Evolutionary conservation across 2,888 invertebrate genomes (phyloP).

Genomic region (Apomyelois bistriatella): DNA sequence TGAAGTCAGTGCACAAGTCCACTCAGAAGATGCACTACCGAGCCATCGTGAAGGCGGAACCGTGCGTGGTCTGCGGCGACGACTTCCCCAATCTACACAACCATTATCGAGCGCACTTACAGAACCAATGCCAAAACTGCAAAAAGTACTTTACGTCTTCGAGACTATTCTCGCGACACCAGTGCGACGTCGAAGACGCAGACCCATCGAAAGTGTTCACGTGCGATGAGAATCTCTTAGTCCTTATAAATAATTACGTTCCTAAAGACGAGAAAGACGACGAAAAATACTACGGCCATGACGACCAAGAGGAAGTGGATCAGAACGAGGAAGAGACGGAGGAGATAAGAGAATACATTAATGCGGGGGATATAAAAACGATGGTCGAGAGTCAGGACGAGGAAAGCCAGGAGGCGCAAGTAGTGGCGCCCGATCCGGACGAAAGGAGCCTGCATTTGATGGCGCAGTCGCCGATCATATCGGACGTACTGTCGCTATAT

Average conservation of each 20-base stretch:
- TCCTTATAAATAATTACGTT: slow-evolving; percentile 56
- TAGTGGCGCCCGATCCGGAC: slow-evolving; percentile 23
- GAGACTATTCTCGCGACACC: slow-evolving; percentile 52
- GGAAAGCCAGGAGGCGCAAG: slow-evolving; percentile 24
- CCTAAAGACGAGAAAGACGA: slow-evolving; percentile 64
- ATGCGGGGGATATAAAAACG: slow-evolving; percentile 5
- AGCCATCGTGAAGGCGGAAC: slow-evolving; percentile 67
- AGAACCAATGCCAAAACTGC: slow-evolving; percentile 76
- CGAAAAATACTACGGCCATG: slow-evolving; percentile 63
- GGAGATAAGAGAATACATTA: neutral
- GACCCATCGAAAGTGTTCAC: slow-evolving; percentile 63
- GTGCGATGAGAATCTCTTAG: slow-evolving; percentile 49
- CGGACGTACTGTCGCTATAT: slow-evolving; percentile 64
- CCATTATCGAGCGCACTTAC: slow-evolving; percentile 80
- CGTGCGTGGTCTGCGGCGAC: slow-evolving; percentile 80
- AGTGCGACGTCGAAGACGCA: slow-evolving; percentile 56
- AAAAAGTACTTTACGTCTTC: slow-evolving; percentile 65
- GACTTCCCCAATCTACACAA: slow-evolving; percentile 81
- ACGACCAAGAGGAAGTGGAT: slow-evolving; percentile 51
- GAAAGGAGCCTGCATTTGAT: slow-evolving; percentile 43
- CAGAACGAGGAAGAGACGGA: slow-evolving; percentile 23
- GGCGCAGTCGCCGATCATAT: slow-evolving; percentile 64
- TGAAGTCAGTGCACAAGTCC: slow-evolving; percentile 59
- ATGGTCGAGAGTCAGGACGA: slow-evolving; percentile 22
- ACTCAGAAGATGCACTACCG: slow-evolving; percentile 65